A percentile compares a stretch with the other conserved stretches of the same genome.
phyloP scores from a whole-genome alignment of 2,113 vertebrate species.

The Neotoma lepida region DNA sequence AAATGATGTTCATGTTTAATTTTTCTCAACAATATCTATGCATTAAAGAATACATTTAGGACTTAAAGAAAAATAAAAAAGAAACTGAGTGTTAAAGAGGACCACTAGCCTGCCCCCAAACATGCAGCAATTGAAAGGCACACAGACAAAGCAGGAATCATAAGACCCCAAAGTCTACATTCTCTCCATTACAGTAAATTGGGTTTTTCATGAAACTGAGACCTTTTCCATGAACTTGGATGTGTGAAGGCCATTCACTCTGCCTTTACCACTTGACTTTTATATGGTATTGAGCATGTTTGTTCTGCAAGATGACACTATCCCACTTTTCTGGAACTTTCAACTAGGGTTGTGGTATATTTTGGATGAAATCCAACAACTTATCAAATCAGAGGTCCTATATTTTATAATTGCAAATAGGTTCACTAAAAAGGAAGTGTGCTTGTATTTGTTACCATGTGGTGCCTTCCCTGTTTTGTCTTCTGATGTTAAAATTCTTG shows the following conservation, averaged over 20 bases:
- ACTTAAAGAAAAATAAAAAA: slow-evolving; percentile 19
- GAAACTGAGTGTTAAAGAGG: not conserved
- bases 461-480: not conserved
- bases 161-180: not conserved
- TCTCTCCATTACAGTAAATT: not conserved
- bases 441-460: not conserved
- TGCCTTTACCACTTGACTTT: slow-evolving; percentile 7
- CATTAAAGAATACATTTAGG: not conserved
- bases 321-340: slow-evolving; percentile 5
- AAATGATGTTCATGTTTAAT: not conserved
- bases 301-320: not conserved
- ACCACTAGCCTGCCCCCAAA: not conserved
- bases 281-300: not conserved
- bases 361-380: not conserved
- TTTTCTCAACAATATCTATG: not conserved
- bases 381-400: not conserved
- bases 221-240: not conserved
- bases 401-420: not conserved
- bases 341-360: not conserved
- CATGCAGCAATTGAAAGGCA: not conserved
- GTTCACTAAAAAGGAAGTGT: not conserved
- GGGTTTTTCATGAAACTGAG: not conserved
- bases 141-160: not conserved
- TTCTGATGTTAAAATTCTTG: slow-evolving; percentile 15
- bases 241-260: not conserved